Conservation (phyloP, 2,888 invertebrate species). For the Aphidius colemani region DNA sequence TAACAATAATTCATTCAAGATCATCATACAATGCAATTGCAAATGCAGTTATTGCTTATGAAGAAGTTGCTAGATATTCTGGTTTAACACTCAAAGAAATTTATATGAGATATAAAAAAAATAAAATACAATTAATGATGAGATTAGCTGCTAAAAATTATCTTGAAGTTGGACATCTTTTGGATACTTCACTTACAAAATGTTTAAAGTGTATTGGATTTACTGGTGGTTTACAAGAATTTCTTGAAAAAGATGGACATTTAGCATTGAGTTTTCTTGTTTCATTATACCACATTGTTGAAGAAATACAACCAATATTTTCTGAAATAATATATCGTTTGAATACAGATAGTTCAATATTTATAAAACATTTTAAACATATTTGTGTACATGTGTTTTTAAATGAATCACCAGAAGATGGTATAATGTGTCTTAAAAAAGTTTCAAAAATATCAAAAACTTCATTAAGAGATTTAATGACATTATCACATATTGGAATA, state of each 20-base stretch:
- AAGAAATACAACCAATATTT: slow-evolving; percentile 65
- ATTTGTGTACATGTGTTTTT: slow-evolving; percentile 75
- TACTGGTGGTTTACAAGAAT: slow-evolving; percentile 68
- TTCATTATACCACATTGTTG: slow-evolving; percentile 54
- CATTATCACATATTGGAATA: slow-evolving; percentile 69
- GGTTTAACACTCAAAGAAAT: slow-evolving; percentile 65
- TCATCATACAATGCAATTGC: slow-evolving; percentile 62
- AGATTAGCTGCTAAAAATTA: slow-evolving; percentile 68
- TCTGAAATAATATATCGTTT: slow-evolving; percentile 68
- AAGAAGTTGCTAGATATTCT: slow-evolving; percentile 65
- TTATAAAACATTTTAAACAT: slow-evolving; percentile 68
- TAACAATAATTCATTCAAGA: slow-evolving; percentile 64
- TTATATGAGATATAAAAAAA: slow-evolving; percentile 68
- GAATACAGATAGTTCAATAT: slow-evolving; percentile 65
- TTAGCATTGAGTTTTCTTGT: slow-evolving; percentile 70
- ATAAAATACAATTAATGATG: slow-evolving; percentile 62
- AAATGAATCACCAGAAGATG: slow-evolving; percentile 65
- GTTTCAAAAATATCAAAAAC: slow-evolving; percentile 68
- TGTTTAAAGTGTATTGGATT: slow-evolving; percentile 73
- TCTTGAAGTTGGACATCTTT: slow-evolving; percentile 63
- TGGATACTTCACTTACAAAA: slow-evolving; percentile 66
- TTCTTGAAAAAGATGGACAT: slow-evolving; percentile 72
- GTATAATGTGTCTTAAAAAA: slow-evolving; percentile 67
- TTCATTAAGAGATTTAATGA: slow-evolving; percentile 66
- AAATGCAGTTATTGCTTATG: slow-evolving; percentile 65